These are phyloP conservation scores for Carabus problematicus DNA, from an alignment of 2,888 invertebrate genomes.

Conservation along the genomic window DNA sequence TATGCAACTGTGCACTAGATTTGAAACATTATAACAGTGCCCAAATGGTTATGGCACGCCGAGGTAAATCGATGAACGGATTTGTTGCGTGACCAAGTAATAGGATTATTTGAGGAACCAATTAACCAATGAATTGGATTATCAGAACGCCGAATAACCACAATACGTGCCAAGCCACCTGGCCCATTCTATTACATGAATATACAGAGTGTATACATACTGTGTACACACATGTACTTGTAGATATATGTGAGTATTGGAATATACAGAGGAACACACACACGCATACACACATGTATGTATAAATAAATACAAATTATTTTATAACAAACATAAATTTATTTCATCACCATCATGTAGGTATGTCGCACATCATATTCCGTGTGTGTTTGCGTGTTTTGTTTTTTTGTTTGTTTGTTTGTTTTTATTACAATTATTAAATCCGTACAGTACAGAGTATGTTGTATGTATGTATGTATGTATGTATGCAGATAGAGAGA, in stretches of 20 bases:
- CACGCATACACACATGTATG: no score
- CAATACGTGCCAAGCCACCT: slow-evolving; percentile 14
- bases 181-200: no score
- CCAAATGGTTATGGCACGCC: slow-evolving; percentile 15
- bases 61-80: slow-evolving; percentile 31
- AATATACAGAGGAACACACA: no score
- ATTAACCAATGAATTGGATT: slow-evolving; percentile 41
- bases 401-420: no score
- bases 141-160: slow-evolving; percentile 36
- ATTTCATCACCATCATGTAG: slow-evolving; percentile 16
- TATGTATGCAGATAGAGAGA: background rate
- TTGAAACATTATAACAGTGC: no score
- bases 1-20: no score
- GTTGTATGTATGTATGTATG: slow-evolving; percentile 2
- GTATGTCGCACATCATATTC: slow-evolving; percentile 32
- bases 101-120: slow-evolving; percentile 42
- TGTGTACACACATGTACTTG: no score
- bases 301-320: background rate
- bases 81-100: slow-evolving; percentile 41
- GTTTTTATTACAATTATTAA: background rate
- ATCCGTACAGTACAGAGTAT: background rate
- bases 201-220: no score
- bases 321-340: slow-evolving; percentile 39
- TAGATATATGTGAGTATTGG: no score
- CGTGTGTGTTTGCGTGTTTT: background rate